Base-by-base conservation (phyloP, 2,113 vertebrate species). In the Ageneiosus marmoratus region DNA sequence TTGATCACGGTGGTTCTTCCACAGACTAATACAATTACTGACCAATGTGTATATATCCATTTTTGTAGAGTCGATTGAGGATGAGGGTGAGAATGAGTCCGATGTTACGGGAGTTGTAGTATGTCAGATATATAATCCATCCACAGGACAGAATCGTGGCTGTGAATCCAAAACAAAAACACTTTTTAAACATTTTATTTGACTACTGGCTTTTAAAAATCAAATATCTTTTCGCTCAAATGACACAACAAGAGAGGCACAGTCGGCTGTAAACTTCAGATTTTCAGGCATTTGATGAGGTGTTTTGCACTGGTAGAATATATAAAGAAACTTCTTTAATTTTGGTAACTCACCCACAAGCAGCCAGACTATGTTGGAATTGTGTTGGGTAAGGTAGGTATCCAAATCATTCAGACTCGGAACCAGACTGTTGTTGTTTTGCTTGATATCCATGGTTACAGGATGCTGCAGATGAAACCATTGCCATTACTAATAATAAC, bases 91-190 rank as follows among this genome's bases (percentile, higher is more conserved):
- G 94, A 91, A 99, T 95, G 85, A 99, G 95, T 90, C 98, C 98
- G 83, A 99, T 95, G 92, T 99, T 99, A 89, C 98, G 95, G 86
- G 98, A 99, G 93, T 99, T 99, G 89, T 99, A 99, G 87, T 99
- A 99, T 13, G 97, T 99, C 90, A 99, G 93, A 91, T 99, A 99
- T 92, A 99, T 99, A 90, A 99, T 99, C 98, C 98, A 99, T 92
- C 97, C 98, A 92, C 98, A 99, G 92, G 98, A 99, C 91, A 99
- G 94, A 94, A 99, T 98, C 88, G 98, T 99, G 55, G 98, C 98
- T 99, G 93, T 87, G 91, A 89, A 80, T 27, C 60, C 53, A 89
- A 60, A 78, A 83, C 90, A 96, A 20, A 67, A 41, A 77, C 11
- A 56, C 16, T 80, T 73, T n/a, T n/a, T n/a, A n/a, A n/a, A n/a